Evolutionary conservation across 92 coral and sea anemone genomes (phyloP), one percentile per base, ranked within the genome.

Genomic region (Isaurus tuberculatus): DNA sequence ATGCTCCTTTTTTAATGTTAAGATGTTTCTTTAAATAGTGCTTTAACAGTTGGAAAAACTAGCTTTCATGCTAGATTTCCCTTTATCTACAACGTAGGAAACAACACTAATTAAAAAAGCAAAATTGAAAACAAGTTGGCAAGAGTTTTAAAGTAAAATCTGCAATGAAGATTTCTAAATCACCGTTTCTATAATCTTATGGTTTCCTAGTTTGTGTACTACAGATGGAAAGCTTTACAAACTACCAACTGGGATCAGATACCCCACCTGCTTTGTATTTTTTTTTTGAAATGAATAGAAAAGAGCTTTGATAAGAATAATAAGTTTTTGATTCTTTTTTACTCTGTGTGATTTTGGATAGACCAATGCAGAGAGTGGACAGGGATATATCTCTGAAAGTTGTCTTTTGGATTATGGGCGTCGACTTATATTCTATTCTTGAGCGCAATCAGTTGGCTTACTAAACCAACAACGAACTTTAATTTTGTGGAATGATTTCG

Each of bases 361-460:
- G 70, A 77, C 82, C 82, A 77, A 77, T 58, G 82, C 70, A 32
- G 55, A 57, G 82, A 8, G 11, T 57, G 51, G 8, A 75, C 57
- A 11, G 9, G 19, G 32, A 33, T 34, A 32, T 75, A 25, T 55
- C 29, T 75, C 46, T 60, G 48, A 28, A 73, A 46, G 79, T 49
- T 73, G 36, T 73, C 65, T 30, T 60, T 25, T 32, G 81, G 81
- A 75, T 75, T 75, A 70, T 70, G 57, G 9, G 75, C 42, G 13
- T 17, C 36, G 4, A 26, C 27, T 15, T 22, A 43, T 8, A 14
- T 28, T 10, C 20, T 14, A 17, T 44, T 2, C 26, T 26, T 58
- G 5, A 11, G 61, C 7, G 58, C 25, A 71, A 40, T 22, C 32
- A 17, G 5, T 30, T 63, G 0, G 63, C 63, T 55, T 19, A 5